A percentile compares a stretch with the other conserved stretches of the same genome.
These are phyloP conservation scores for Oceanodroma tethys DNA, from an alignment of 2,113 vertebrate species.

Conservation along the genomic window DNA sequence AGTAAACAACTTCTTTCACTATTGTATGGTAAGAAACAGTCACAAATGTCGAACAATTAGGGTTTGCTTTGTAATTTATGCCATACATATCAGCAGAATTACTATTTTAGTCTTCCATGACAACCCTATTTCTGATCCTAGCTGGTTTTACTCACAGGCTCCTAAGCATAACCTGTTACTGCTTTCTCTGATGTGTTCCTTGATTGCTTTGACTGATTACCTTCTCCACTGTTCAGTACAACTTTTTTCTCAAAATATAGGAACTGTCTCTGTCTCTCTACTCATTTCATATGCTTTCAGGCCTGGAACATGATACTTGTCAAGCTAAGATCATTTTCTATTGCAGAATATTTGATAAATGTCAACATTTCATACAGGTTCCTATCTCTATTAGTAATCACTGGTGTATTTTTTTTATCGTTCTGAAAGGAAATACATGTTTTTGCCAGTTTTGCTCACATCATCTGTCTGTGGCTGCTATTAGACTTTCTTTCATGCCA, in stretches of 20 bases:
- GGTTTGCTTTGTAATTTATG: neutral
- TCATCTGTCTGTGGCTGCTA: neutral
- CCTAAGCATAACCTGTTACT: neutral
- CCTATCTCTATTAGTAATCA: neutral
- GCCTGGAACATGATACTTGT: neutral
- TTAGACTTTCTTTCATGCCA: neutral
- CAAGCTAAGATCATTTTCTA: neutral
- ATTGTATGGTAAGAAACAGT: neutral
- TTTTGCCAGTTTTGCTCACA: conserved; percentile 18
- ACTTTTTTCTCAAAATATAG: neutral
- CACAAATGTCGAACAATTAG: neutral
- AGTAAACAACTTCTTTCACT: neutral
- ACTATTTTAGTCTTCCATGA: neutral
- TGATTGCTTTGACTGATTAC: neutral
- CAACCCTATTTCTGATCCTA: neutral
- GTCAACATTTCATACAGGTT: neutral
- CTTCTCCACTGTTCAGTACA: neutral
- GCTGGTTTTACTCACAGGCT: neutral
- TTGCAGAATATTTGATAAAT: conserved; percentile 7
- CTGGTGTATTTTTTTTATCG: neutral
- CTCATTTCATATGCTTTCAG: neutral
- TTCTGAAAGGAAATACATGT: conserved; percentile 22
- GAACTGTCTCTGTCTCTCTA: neutral
- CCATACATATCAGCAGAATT: neutral
- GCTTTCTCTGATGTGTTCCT: neutral